Base-by-base conservation (phyloP, 2,888 invertebrate genomes). In the Gymnosoma rotundatum region DNA sequence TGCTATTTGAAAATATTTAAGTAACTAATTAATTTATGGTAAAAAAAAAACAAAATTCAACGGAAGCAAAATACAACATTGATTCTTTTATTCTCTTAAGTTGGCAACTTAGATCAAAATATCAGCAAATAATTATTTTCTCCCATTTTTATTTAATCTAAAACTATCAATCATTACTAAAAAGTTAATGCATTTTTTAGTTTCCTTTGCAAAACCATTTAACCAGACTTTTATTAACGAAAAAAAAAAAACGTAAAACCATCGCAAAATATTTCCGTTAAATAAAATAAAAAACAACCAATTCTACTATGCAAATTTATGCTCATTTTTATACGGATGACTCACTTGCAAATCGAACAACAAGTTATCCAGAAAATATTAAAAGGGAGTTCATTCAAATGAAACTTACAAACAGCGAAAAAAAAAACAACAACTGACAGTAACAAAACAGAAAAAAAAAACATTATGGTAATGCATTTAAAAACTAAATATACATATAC, bases 381-480 rank as follows among this genome's bases (percentile, higher is more conserved):
- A 32, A 66, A 63, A 78, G 78, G 83, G 78, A 83, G 73, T 83
- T 69, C 58, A 78, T 61, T 73, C 78, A 50, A 48, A 69, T 54
- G 73, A 67, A 78, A 74, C 67, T 74, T 25, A 38, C 56, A 74
- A 74, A 25, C 45, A 38, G 38, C 14, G 45, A 56, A 45, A 69
- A 45, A 60, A 25, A 69, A 61, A 61, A 1, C 60, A 45, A 60
- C 70, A 82, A 83, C 83, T 83, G 83, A 74, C 78, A 78, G 78
- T 83, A 74, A 78, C 69, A 64, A 78, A 83, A 83, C 78, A 78
- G 70, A n/a, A n/a, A n/a, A n/a, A n/a, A n/a, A n/a, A n/a, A n/a
- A n/a, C n/a, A n/a, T n/a, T n/a, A 83, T 83, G 63, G 69, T 78
- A 78, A 52, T 38, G 69, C 74, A 74, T 70, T 32, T 69, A 70